These are phyloP conservation scores for Eilema depressum DNA, from an alignment of 2,888 invertebrate species.

Conservation along the genomic window DNA sequence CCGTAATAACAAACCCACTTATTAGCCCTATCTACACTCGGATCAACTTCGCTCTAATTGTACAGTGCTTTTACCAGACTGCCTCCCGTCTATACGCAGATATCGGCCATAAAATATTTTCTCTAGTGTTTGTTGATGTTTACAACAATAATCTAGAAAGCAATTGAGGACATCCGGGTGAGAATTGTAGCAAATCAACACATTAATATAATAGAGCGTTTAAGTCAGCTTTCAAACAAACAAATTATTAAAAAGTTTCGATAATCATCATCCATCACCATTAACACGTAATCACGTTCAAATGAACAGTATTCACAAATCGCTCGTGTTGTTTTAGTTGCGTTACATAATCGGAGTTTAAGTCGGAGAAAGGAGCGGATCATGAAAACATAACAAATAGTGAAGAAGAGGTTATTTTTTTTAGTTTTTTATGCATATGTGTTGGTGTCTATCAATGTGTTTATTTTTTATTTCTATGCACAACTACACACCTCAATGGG, in stretches of 20 bases:
- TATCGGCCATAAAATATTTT: slow-evolving; percentile 35
- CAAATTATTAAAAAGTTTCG: slow-evolving; percentile 14
- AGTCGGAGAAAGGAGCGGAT: slow-evolving; percentile 43
- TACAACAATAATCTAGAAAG: slow-evolving; percentile 36
- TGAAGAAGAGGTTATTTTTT: not conserved
- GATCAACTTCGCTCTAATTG: slow-evolving; percentile 79
- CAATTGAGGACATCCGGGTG: slow-evolving; percentile 43
- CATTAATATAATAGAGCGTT: slow-evolving; percentile 14
- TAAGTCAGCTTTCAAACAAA: slow-evolving; percentile 17
- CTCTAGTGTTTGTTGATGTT: slow-evolving; percentile 27
- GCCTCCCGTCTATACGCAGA: slow-evolving; percentile 15
- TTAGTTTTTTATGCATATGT: not conserved
- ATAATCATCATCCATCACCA: slow-evolving; percentile 23
- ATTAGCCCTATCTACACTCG: slow-evolving; percentile 71
- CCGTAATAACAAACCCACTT: slow-evolving; percentile 67
- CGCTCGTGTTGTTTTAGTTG: slow-evolving; percentile 21
- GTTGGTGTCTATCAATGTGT: not conserved
- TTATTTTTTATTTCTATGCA: not conserved
- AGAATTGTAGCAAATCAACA: slow-evolving; percentile 14
- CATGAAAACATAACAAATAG: slow-evolving; percentile 22
- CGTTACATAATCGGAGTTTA: slow-evolving; percentile 33
- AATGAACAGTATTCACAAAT: slow-evolving; percentile 19
- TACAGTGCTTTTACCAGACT: slow-evolving; percentile 61
- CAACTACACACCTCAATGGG: too few species aligned
- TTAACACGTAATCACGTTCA: slow-evolving; percentile 16